Evolutionary conservation across 30 jellyfish, hydroid and myxozoan species (phyloP).

Genomic region (Mastigias papua): DNA sequence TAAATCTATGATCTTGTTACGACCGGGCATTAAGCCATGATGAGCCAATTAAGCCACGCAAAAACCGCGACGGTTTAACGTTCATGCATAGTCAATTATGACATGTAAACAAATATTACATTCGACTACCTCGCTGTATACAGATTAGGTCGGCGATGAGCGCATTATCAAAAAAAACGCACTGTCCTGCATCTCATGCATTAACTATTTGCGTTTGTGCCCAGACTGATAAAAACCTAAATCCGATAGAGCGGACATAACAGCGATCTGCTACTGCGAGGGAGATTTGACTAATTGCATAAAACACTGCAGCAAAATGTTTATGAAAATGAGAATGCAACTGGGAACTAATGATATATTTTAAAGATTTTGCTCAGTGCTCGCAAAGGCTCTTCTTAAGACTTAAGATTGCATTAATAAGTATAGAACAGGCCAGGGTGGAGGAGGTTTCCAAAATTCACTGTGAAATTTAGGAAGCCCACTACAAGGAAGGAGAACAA

Average conservation of each 20-base stretch:
- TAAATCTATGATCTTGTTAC: conserved; percentile 40
- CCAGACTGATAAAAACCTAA: conserved; percentile 3
- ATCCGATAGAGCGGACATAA: conserved; percentile 42
- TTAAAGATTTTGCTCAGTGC: too few species aligned
- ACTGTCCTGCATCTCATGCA: not conserved
- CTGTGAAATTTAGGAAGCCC: too few species aligned
- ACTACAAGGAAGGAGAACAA: too few species aligned
- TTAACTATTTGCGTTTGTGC: not conserved
- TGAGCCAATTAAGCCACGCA: conserved; percentile 32
- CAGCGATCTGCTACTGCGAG: not conserved
- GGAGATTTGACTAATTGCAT: not conserved
- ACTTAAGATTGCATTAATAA: too few species aligned
- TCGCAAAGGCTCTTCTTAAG: too few species aligned
- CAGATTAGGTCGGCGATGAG: conserved; percentile 16
- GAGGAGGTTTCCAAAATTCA: too few species aligned
- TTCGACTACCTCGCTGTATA: not conserved
- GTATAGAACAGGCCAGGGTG: too few species aligned
- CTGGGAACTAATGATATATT: too few species aligned
- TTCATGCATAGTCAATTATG: conserved; percentile 31
- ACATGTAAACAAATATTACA: conserved; percentile 19
- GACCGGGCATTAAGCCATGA: conserved; percentile 26
- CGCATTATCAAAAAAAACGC: not conserved
- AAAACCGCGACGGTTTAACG: not conserved
- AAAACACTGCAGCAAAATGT: too few species aligned
- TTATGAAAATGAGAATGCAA: too few species aligned